Conservation (phyloP, 2,888 invertebrate species). For the Belgica antarctica region DNA sequence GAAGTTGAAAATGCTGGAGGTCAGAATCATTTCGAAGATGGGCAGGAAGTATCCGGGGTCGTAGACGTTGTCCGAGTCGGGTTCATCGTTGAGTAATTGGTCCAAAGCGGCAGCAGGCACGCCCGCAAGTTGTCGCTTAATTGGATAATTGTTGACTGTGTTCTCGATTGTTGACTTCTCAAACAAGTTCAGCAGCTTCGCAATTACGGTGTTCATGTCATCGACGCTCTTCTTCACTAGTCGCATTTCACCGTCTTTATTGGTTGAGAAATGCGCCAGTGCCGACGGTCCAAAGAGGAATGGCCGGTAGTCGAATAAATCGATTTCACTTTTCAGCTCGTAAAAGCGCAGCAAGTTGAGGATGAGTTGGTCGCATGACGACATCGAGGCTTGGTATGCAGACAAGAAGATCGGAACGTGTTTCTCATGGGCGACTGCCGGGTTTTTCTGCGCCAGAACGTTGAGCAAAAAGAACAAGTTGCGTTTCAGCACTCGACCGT, state of each 20-base stretch:
- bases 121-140: slow-evolving; percentile 58
- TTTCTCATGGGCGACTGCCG: slow-evolving; percentile 62
- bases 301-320: slow-evolving; percentile 68
- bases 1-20: slow-evolving; percentile 71
- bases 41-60: slow-evolving; percentile 82
- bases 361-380: slow-evolving; percentile 67
- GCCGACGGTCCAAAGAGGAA: slow-evolving; percentile 83
- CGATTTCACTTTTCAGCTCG: slow-evolving; percentile 63
- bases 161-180: slow-evolving; percentile 56
- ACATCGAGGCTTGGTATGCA: slow-evolving; percentile 73
- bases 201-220: not conserved
- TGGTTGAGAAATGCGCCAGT: slow-evolving; percentile 58
- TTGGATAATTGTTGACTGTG: slow-evolving; percentile 71
- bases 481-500: slow-evolving; percentile 58
- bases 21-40: slow-evolving; percentile 69
- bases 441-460: slow-evolving; percentile 63
- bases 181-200: slow-evolving; percentile 10
- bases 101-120: not conserved
- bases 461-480: slow-evolving; percentile 66
- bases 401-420: slow-evolving; percentile 76
- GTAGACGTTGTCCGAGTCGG: slow-evolving; percentile 58
- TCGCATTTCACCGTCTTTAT: slow-evolving; percentile 4
- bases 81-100: slow-evolving; percentile 16
- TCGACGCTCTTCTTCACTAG: slow-evolving; percentile 13
- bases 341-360: slow-evolving; percentile 67